Conservation (phyloP, 2,797 vertebrate species). For the Gephyroberyx darwinii region DNA sequence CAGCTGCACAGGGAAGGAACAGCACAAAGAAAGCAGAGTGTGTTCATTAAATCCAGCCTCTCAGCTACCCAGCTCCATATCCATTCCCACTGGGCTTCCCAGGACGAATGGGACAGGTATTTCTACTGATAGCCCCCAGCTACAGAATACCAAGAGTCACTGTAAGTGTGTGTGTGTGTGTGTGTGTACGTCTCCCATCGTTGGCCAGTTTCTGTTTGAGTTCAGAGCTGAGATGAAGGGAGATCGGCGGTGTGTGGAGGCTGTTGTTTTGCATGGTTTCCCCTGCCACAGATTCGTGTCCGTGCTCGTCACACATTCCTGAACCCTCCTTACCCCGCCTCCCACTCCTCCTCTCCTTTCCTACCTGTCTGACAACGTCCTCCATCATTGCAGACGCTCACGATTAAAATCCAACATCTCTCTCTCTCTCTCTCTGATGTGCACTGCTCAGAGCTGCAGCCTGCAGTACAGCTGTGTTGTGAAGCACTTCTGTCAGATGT, state of each 20-base stretch:
- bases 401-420: conserved; percentile 23
- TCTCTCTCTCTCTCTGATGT: not conserved
- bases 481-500: not conserved
- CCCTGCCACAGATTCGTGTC: conserved; percentile 74
- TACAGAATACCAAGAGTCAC: conserved; percentile 25
- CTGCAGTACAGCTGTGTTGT: not conserved
- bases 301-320: conserved; percentile 82
- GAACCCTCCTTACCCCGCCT: conserved; percentile 56
- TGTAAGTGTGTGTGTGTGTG: conserved; percentile 17
- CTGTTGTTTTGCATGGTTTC: conserved; percentile 55
- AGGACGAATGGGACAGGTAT: conserved; percentile 29
- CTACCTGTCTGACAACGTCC: conserved; percentile 31
- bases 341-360: conserved; percentile 36
- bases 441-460: not conserved
- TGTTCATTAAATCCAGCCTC: conserved; percentile 52
- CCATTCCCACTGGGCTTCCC: conserved; percentile 5
- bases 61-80: conserved; percentile 33
- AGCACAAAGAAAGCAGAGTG: conserved; percentile 44
- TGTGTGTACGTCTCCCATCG: conserved; percentile 16
- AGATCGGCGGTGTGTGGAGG: conserved; percentile 38
- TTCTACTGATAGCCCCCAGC: conserved; percentile 16
- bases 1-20: conserved; percentile 48
- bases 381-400: conserved; percentile 34
- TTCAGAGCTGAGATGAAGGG: conserved; percentile 20
- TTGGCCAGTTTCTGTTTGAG: conserved; percentile 7